Base-by-base conservation (phyloP, 2,113 vertebrate species). In the Gopherus evgoodei region DNA sequence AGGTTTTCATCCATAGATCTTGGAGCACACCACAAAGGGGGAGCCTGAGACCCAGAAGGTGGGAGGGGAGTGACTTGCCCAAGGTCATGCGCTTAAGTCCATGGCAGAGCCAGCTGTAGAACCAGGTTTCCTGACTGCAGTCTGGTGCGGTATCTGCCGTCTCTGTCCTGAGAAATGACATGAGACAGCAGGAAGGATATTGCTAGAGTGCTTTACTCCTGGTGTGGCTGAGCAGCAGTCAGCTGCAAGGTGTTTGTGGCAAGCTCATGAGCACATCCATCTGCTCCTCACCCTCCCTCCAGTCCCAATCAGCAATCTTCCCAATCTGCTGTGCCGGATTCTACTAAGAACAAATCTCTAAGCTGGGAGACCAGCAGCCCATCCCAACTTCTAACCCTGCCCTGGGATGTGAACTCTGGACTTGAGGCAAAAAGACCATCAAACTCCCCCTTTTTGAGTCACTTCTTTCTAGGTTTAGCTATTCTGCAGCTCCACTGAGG, bases 381-480 rank as follows among this genome's bases (percentile, higher is more conserved):
- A 78, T 47, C 42, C 2, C 24, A 44, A 5, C 12, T 27, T 44
- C 25, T 47, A 25, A 11, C 21, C 25, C 6, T 47, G 12, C 3
- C 14, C 86, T 29, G 6, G 29, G 19, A 8, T 11, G 44, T 65
- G 90, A 90, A 59, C 54, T 59, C 75, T 62, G 85, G 65, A 54
- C 50, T 93, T 42, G 57, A 81, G 25, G 81, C 72, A 89, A 76
- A 88, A 91, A 94, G 88, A 27, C 25, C 13, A 47, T 47, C 91
- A 95, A 95, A 88, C 81, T 93, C 35, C 57, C 85, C 88, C 75
- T 87, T 85, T 87, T 65, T 83, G 92, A 90, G 82, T 90, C 79
- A 92, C 94, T 95, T 75, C 91, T 91, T 88, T 96, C 44, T 87
- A 81, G 87, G 94, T 91, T 95, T 95, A 95, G 90, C 88, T 86